Evolutionary conservation across 2,888 invertebrate species (phyloP).

Genomic region (Dasysyrphus tricinctus): DNA sequence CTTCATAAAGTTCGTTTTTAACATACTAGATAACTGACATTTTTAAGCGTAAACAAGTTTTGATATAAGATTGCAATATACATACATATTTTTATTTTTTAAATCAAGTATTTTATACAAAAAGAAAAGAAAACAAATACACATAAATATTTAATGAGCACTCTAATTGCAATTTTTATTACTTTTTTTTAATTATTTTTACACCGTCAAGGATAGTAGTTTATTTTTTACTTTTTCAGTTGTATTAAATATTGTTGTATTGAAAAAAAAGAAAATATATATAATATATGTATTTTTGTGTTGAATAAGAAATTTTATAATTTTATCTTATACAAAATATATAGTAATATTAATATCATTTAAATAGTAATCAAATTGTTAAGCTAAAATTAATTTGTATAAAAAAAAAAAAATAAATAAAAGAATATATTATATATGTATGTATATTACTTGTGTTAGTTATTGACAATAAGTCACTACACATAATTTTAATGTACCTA

Average conservation of each 20-base stretch:
- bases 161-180: conserved; percentile 46
- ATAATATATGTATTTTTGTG: conserved; percentile 51
- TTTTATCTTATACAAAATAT: conserved; percentile 30
- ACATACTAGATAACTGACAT: conserved; percentile 36
- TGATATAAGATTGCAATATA: conserved; percentile 63
- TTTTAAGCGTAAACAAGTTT: conserved; percentile 48
- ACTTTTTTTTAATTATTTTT: conserved; percentile 33
- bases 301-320: conserved; percentile 42
- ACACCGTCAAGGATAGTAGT: conserved; percentile 52
- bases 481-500: conserved; percentile 73
- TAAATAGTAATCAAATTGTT: conserved; percentile 58
- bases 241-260: conserved; percentile 48
- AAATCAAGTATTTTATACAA: conserved; percentile 59
- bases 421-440: conserved; percentile 35
- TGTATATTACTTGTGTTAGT: conserved; percentile 70
- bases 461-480: conserved; percentile 75
- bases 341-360: conserved; percentile 30
- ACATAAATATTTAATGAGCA: conserved; percentile 31
- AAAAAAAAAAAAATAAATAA: conserved; percentile 44
- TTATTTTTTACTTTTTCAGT: conserved; percentile 27
- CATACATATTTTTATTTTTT: conserved; percentile 43
- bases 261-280: conserved; percentile 17
- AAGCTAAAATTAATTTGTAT: conserved; percentile 60
- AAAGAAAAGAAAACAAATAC: conserved; percentile 45
- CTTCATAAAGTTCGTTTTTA: conserved; percentile 35